Evolutionary conservation across 2,797 vertebrate species (phyloP), one percentile per base, ranked within the genome.

Genomic region (Acropternis orthonyx): DNA sequence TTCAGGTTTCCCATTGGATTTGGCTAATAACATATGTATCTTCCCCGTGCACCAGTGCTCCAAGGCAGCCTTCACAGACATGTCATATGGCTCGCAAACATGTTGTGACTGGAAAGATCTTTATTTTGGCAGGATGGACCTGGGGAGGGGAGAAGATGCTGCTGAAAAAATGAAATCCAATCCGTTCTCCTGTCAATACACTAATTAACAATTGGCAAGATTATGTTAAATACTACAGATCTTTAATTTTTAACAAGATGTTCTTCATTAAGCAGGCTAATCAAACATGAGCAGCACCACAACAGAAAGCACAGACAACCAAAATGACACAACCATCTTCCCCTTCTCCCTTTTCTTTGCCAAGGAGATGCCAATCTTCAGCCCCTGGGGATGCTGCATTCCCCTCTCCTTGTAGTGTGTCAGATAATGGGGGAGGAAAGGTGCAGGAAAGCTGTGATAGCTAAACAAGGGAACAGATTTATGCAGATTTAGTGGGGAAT

Each of bases 141-240:
- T 15, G 41, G 56, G 68, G 23, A 89, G 39, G 41, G 59, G 71
- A 85, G 46, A 58, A 13, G 84, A 85, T 72, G 72, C 27, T 73
- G 67, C 49, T 80, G 68, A 65, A 72, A 37, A 85, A 65, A 49
- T 0, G 1, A 81, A 91, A 88, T 44, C 68, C 66, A 83, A 81
- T 84, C 52, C 7, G 1, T 72, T 65, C 48, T 92, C 23, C 69
- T 88, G 79, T 95, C 75, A 92, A 55, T 84, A 73, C 5, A 16
- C 89, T 92, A 95, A 96, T 96, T 95, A 92, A 80, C 52, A 74
- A 39, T 88, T 97, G 95, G 95, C 92, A 91, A 88, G 66, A 67
- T 81, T 34, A 62, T 69, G 78, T 28, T 83, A 96, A 95, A 91
- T 85, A 83, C 15, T 30, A 23, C 56, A 89, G 89, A 95, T 85